Base-by-base conservation (phyloP, 2,797 vertebrate species). In the Karalla daura region DNA sequence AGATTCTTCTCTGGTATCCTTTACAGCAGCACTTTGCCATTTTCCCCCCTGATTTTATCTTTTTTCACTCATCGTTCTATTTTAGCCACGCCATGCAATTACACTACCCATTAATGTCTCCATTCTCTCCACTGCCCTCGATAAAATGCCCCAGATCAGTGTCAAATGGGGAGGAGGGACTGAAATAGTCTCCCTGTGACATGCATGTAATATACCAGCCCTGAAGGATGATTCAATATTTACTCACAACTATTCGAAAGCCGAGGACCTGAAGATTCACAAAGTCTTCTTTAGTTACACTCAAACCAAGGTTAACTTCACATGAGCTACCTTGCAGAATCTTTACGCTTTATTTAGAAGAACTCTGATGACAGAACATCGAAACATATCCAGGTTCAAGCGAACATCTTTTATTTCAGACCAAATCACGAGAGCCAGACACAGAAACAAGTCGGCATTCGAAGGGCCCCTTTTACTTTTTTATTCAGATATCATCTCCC, bases 11-110 rank as follows among this genome's bases (percentile, higher is more conserved):
- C 25, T 13, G 76, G 80, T 84, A 84, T 74, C 54, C 76, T 80
- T 89, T 81, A 79, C 76, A 87, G 75, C 72, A 80, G 84, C 89
- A 83, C 85, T 88, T 83, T 74, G 53, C 58, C 62, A 64, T 80
- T 79, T 75, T 40, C 40, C 9, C 11, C 11, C 32, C 65, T 77
- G 68, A 67, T 82, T 75, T 86, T 68, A 80, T 84, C 78, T 80
- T 89, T 90, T 85, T 66, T 83, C 81, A 81, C 85, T 89, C 64
- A 78, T 88, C 86, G 92, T 89, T 92, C 87, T 85, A 80, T 91
- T 84, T 93, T 85, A 79, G 74, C 60, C 45, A 58, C 45, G 46
- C 85, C 74, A 44, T 78, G 69, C 44, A 91, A 81, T 92, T 91
- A 90, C 54, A 40, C 37, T 67, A 55, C 40, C 81, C 80, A 79